These are phyloP conservation scores for Syrphus vitripennis DNA, from an alignment of 2,888 invertebrate species.

Conservation along the genomic window DNA sequence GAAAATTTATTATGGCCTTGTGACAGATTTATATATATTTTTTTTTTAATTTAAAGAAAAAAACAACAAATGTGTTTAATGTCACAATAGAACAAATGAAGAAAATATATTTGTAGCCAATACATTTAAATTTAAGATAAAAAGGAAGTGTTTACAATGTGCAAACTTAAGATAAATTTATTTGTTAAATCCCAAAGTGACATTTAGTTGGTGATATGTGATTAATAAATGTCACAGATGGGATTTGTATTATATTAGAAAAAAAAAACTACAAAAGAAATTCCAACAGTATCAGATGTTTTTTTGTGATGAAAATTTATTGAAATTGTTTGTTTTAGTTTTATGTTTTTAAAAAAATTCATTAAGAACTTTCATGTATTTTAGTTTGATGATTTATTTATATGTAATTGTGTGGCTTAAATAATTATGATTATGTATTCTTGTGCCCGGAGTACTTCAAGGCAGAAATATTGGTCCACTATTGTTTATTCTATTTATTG, in stretches of 20 bases:
- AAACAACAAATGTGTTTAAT: not conserved
- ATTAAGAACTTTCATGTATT: too few relatives aligned
- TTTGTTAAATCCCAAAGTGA: constrained; percentile 15
- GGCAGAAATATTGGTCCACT: too few relatives aligned
- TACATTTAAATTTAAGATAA: constrained; percentile 1
- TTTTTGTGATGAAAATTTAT: constrained; percentile 30
- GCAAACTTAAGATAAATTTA: constrained; percentile 53
- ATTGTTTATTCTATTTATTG: too few relatives aligned
- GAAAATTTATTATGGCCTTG: constrained; percentile 38
- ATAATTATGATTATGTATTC: too few relatives aligned
- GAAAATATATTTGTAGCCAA: constrained; percentile 13
- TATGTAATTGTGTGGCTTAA: too few relatives aligned
- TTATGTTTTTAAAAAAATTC: not conserved
- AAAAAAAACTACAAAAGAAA: constrained; percentile 25
- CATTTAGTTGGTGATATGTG: constrained; percentile 26
- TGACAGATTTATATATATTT: not conserved
- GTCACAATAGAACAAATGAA: constrained; percentile 41
- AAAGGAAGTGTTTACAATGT: constrained; percentile 47
- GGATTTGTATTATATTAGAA: not conserved
- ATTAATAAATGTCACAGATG: constrained; percentile 47
- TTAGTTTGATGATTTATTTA: not conserved
- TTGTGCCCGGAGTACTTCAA: too few relatives aligned
- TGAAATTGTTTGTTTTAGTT: not conserved
- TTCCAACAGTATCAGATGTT: not conserved
- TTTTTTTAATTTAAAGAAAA: not conserved